Base-by-base conservation (phyloP, 2,888 invertebrate genomes). In the Archips crataeganus region DNA sequence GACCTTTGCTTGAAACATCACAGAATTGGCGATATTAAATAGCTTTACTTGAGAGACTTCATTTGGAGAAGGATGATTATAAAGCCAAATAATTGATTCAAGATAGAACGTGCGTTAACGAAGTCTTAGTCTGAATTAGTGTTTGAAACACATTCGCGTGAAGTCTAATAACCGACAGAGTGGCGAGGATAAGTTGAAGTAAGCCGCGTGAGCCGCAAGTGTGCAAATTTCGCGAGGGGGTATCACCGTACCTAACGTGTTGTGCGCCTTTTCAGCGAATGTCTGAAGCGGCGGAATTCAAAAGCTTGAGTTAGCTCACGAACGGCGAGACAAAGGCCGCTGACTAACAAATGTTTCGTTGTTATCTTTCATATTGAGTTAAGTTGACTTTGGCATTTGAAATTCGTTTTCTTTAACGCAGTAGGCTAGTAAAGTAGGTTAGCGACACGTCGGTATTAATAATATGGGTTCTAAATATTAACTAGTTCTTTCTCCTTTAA, bases 281-380 rank as follows among this genome's bases (percentile, higher is more conserved):
- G 81, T 77, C 82, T 84, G 79, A 85, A 85, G 79, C 80, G 80
- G 79, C 78, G 78, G 81, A 82, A 85, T 86, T 87, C 83, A 83
- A 88, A 88, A 84, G 85, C 83, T 82, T 80, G 81, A 87, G 84
- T 83, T 81, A 84, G 82, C 84, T 86, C 81, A 60, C 81, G 83
- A 45, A n/a, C 77, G 78, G 78, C 77, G 80, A 75, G 80, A 78
- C 78, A 77, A 75, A 79, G 78, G 77, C 65, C 67, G 77, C 74
- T 75, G 75, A 76, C 79, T 85, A 81, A 87, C 84, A 86, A 87
- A 85, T 78, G 79, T 79, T 75, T 78, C 66, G 74, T 76, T 78
- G 75, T 77, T 76, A 71, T 74, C 69, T 59, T 70, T 75, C 51
- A 76, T 75, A 77, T 75, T 78, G 75, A 71, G 70, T 76, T 76